These are phyloP conservation scores for Chiloscyllium plagiosum DNA, from an alignment of 2,113 vertebrate genomes.

Conservation along the genomic window DNA sequence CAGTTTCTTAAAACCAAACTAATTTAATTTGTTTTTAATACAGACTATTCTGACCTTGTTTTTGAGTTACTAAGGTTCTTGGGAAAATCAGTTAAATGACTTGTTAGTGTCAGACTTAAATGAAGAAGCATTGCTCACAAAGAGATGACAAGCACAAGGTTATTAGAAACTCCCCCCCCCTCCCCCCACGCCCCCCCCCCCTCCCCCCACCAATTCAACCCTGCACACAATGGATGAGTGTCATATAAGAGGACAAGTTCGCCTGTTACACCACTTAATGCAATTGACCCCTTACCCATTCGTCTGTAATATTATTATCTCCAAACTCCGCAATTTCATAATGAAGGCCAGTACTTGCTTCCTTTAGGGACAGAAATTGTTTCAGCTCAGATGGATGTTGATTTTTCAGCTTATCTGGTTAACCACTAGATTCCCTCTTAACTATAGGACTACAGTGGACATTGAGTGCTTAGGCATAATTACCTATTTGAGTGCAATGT, in stretches of 20 bases:
- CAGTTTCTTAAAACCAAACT: not conserved
- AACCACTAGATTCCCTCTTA: not conserved
- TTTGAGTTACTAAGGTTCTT: not conserved
- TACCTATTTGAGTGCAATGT: not conserved
- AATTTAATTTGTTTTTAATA: not conserved
- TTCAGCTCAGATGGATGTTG: not conserved
- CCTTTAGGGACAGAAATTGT: not conserved
- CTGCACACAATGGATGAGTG: not conserved
- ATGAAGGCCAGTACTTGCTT: not conserved
- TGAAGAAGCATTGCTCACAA: not conserved
- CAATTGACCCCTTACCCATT: not conserved
- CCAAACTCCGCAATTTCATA: not conserved
- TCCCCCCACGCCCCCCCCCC: too few species aligned
- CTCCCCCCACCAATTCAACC: not conserved
- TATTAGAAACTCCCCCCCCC: not conserved
- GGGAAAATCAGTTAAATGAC: not conserved
- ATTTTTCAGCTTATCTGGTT: not conserved
- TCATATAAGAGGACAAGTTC: not conserved
- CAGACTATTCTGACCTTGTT: not conserved
- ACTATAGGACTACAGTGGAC: not conserved
- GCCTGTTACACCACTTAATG: not conserved
- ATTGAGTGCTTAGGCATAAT: not conserved
- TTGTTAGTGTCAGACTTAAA: not conserved
- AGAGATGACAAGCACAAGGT: not conserved
- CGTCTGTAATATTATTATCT: not conserved